A percentile compares a stretch with the other conserved stretches of the same genome.
Conservation (phyloP, 2,888 invertebrate genomes). For the Steinernema hermaphroditum region DNA sequence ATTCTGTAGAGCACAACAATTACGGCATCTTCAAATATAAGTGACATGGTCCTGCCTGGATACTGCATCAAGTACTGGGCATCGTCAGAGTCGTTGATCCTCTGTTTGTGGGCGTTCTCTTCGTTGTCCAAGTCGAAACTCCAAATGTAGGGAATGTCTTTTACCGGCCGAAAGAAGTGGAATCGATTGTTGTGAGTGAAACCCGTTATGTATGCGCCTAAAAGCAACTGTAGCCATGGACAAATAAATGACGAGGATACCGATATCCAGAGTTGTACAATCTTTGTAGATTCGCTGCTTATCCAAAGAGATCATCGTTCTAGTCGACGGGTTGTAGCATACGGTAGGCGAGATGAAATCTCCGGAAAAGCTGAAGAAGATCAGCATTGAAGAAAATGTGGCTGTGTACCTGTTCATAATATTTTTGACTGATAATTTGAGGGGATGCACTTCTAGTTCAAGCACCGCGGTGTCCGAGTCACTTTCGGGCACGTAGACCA, state of each 20-base stretch:
- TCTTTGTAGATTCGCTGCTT: not conserved
- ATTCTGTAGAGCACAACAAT: not conserved
- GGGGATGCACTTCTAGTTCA: not conserved
- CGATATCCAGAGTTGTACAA: not conserved
- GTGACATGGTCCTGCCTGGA: not conserved
- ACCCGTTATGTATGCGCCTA: not conserved
- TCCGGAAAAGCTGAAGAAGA: not conserved
- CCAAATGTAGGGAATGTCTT: not conserved
- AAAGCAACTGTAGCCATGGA: not conserved
- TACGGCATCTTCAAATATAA: not conserved
- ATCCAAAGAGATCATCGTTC: not conserved
- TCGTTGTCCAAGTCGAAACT: slow-evolving; percentile 3
- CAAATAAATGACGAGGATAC: not conserved
- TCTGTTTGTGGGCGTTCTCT: not conserved
- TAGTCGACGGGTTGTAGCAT: not conserved
- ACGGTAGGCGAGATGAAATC: not conserved
- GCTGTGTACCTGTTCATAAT: not conserved
- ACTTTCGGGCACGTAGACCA: not conserved
- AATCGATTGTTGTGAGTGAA: not conserved
- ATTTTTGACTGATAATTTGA: not conserved
- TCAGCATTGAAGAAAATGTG: too few relatives aligned
- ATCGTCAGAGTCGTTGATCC: not conserved
- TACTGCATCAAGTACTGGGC: not conserved
- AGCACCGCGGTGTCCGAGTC: not conserved
- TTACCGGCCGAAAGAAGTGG: not conserved